Base-by-base conservation (phyloP, 2,113 vertebrate genomes). In the Clinocottus analis region DNA sequence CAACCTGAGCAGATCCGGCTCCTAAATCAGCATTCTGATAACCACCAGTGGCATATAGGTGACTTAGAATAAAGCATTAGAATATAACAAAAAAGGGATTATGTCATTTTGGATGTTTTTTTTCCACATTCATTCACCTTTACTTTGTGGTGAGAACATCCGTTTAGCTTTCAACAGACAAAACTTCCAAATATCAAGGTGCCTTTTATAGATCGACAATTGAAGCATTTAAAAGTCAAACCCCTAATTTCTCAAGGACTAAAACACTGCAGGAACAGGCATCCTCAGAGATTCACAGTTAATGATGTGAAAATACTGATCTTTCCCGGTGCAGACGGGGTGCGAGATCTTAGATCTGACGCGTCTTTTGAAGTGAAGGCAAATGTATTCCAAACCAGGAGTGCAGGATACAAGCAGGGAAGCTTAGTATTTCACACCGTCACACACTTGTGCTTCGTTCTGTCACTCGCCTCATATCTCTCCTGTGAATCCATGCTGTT, bases 261-360 rank as follows among this genome's bases (percentile, higher is more conserved):
- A 14, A 59, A 75, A 47, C 62, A 14, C 67, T 13, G 11, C 49
- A 69, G 37, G 49, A 72, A 45, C 60, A 41, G n/a, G 66, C 21
- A 33, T 78, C 60, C 77, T 58, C 19, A 13, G 80, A 81, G 71
- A 31, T 10, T 62, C 37, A 6, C 27, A 13, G 72, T 60, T 79
- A 80, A 80, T 83, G 68, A n/a, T n/a, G n/a, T 74, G 77, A 83
- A 67, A 81, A 83, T 7, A 58, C 72, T 59, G 69, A 80, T 74
- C 59, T 69, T 45, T 76, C 41, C 37, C n/a, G n/a, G n/a, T n/a
- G n/a, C n/a, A n/a, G n/a, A n/a, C n/a, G n/a, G n/a, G n/a, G n/a
- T n/a, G n/a, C n/a, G n/a, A n/a, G n/a, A n/a, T n/a, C n/a, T n/a
- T n/a, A n/a, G n/a, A n/a, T n/a, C n/a, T 23, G 23, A 21, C 1